Evolutionary conservation across 2,888 invertebrate genomes (phyloP), one percentile per base, ranked within the genome.

Genomic region (Clepsis dumicolana): DNA sequence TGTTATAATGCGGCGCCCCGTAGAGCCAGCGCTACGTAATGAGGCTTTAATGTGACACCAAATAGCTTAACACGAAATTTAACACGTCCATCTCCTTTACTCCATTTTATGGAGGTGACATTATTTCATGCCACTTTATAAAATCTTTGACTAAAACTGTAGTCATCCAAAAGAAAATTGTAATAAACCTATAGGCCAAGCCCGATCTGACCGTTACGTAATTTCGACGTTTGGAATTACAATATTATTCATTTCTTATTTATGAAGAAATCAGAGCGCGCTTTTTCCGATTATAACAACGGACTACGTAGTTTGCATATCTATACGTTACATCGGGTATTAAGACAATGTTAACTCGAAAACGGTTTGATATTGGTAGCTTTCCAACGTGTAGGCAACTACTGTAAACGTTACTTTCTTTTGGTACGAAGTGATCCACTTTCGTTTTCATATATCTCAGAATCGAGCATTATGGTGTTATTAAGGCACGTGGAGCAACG

Each of bases 391-490:
- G 67, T 70, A n/a, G n/a, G n/a, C n/a, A 27, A 64, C 63, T 63
- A 72, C 73, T 73, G 77, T 72, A 72, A 71, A 75, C 72, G 64
- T 66, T 72, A 80, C 80, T 81, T 85, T 83, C 84, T 77, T 84
- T 77, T 63, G 65, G 72, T 44, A 54, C 59, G 72, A 38, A 70
- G 69, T 74, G 74, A 74, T 77, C 71, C 70, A 85, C 88, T 89
- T 88, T 89, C 87, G 74, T 84, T 89, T 88, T 89, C 84, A 81
- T 77, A 76, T 80, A 77, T 78, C 78, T 70, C 73, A 72, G 71
- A 74, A 76, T 79, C 77, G 73, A 79, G 75, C 68, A 73, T 71
- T 72, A 64, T 57, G 56, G 65, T 72, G 67, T 75, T 74, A 75
- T 75, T 73, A 75, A 73, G 72, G 70, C 64, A 70, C 65, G 41